These are phyloP conservation scores for Trachelus troglodyta DNA, from an alignment of 2,888 invertebrate genomes.

Conservation along the genomic window DNA sequence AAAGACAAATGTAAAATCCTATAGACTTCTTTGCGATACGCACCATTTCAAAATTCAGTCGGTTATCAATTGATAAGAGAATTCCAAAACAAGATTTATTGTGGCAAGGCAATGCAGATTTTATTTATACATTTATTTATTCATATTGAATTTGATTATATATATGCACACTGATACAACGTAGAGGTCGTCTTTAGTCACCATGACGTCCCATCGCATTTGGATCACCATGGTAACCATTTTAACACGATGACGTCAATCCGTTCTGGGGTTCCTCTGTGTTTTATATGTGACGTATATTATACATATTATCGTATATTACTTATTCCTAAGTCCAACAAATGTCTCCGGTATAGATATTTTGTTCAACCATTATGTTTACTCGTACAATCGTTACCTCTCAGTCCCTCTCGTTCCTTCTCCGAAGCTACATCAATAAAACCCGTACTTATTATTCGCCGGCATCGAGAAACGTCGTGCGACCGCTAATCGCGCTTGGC, in stretches of 20 bases:
- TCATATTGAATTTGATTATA: neutral
- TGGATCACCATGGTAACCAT: neutral
- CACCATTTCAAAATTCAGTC: neutral
- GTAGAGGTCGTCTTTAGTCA: neutral
- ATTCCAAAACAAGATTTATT: neutral
- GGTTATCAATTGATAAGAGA: neutral
- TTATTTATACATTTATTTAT: neutral
- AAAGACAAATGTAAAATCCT: neutral
- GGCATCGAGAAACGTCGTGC: neutral
- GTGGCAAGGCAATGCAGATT: neutral
- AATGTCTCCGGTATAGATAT: neutral
- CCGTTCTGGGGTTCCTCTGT: neutral
- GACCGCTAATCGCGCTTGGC: slow-evolving; percentile 2
- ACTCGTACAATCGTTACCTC: neutral
- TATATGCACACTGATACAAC: neutral
- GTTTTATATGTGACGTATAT: neutral
- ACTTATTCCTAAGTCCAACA: neutral
- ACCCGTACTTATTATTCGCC: neutral
- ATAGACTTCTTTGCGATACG: neutral
- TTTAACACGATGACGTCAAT: neutral
- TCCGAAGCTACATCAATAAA: neutral
- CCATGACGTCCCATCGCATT: neutral
- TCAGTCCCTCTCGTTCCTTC: neutral
- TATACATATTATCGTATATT: no score
- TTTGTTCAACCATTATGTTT: neutral